A percentile compares a stretch with the other conserved stretches of the same genome.
Conservation (phyloP, 2,888 invertebrate species). For the Mycogona germanica region DNA sequence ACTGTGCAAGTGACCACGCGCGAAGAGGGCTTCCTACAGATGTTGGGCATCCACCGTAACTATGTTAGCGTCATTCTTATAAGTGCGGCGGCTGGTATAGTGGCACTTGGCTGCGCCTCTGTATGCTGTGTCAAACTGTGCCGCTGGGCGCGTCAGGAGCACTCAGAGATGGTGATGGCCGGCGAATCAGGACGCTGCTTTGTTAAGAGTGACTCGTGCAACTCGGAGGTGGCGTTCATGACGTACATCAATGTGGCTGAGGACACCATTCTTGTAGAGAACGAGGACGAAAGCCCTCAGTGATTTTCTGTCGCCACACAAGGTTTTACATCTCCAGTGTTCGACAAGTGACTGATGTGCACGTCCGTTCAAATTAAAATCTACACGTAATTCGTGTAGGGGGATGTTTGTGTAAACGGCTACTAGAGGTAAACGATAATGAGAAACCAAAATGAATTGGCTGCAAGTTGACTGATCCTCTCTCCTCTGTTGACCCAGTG, state of each 20-base stretch:
- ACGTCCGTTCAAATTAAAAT: too few species aligned
- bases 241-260: slow-evolving; percentile 19
- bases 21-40: slow-evolving; percentile 23
- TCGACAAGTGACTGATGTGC: too few species aligned
- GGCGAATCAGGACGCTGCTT: slow-evolving; percentile 16
- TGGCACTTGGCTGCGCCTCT: slow-evolving; percentile 22
- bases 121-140: slow-evolving; percentile 10
- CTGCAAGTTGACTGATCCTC: too few species aligned
- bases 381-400: too few species aligned
- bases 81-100: slow-evolving; percentile 21
- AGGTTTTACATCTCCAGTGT: too few species aligned
- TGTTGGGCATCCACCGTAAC: slow-evolving; percentile 25
- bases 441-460: too few species aligned
- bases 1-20: slow-evolving; percentile 26
- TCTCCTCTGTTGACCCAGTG: too few species aligned
- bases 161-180: slow-evolving; percentile 16
- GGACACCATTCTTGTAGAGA: slow-evolving; percentile 16
- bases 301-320: too few species aligned
- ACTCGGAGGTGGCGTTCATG: slow-evolving; percentile 20
- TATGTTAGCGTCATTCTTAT: slow-evolving; percentile 24
- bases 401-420: too few species aligned
- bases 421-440: too few species aligned
- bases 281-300: slow-evolving; percentile 17
- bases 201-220: slow-evolving; percentile 18
- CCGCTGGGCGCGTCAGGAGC: slow-evolving; percentile 10